Evolutionary conservation across 2,888 invertebrate genomes (phyloP), one percentile per base, ranked within the genome.

Genomic region (Drosophila nigritarsus): DNA sequence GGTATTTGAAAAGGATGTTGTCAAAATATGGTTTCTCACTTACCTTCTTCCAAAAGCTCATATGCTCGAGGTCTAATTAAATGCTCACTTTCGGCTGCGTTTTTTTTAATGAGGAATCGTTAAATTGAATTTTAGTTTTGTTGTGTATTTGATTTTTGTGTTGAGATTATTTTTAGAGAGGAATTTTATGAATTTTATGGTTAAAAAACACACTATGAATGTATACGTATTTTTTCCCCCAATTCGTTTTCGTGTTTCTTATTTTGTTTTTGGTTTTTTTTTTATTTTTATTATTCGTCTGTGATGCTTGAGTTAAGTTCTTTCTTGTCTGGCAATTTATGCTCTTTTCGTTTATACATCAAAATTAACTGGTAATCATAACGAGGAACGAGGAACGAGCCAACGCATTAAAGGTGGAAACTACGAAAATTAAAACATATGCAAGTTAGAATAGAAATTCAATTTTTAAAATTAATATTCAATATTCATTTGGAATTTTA

Each of bases 361-460:
- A 65, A 67, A 77, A 68, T 71, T 18, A 83, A 83, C 68, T 79
- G 65, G 54, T 63, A 34, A 84, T 79, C 69, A 67, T 61, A 78
- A 76, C 77, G 63, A 79, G 63, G 67, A 82, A 53, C 75, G 63
- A 66, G 58, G 67, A 82, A 54, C 75, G 63, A 66, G 58, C 66
- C 75, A 82, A 82, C 78, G 78, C 65, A 78, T 75, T 55, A 60
- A 83, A 84, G 77, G 82, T 69, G 64, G 67, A 71, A 84, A 85
- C 80, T 87, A 85, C 74, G 70, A 68, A 58, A 78, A 65, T 27
- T 56, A 69, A 65, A 49, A 29, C 27, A 27, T 9, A 49, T 27
- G 5, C 49, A 55, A 63, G 58, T 42, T 51, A 58, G 40, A 40
- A 45, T 29, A 65, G 20, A 53, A 59, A 29, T 24, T 36, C 13